Base-by-base conservation (phyloP, 2,888 invertebrate genomes). In the Hetaerina titia region DNA sequence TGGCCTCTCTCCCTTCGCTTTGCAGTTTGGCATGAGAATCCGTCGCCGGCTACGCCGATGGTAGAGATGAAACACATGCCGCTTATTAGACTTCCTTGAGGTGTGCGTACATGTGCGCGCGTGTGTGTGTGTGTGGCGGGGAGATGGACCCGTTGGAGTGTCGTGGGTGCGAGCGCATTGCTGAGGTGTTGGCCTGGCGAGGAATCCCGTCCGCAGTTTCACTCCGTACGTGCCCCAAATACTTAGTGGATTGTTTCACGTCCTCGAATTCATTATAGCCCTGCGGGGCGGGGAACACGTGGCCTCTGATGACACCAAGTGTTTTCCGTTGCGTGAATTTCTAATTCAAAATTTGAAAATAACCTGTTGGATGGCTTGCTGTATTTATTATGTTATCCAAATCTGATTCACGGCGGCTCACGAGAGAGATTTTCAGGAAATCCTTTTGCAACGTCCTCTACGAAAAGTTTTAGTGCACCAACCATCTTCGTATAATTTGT, bases 171-270 rank as follows among this genome's bases (percentile, higher is more conserved):
- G n/a, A 60, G 60, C 25, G 81, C 81, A 81, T 31, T 81, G 31
- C 15, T 69, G 69, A 69, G 31, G 13, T 81, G 81, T 31, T 31
- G 60, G 60, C 17, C 60, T 60, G 60, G 2, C 17, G 81, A 81
- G 81, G 81, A 81, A 81, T 81, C 81, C 31, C 31, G 81, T 81
- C 81, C 31, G 31, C 81, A 81, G 81, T 81, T 81, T 81, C 81
- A 31, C 81, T 31, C 81, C 31, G 81, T 31, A 81, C 81, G 81
- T 81, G 81, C 31, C 81, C 81, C 81, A 81, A 81, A 81, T 81
- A 31, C 81, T 81, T 81, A 81, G 25, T 81, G 81, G 81, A 81
- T 81, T 81, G 81, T 81, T 22, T 81, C 81, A 81, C 81, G 81
- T 81, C 31, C 31, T 7, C 81, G 31, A 31, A 81, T 25, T 31